Evolutionary conservation across 2,888 invertebrate genomes (phyloP).

Genomic region (Willowsia nigromaculata): DNA sequence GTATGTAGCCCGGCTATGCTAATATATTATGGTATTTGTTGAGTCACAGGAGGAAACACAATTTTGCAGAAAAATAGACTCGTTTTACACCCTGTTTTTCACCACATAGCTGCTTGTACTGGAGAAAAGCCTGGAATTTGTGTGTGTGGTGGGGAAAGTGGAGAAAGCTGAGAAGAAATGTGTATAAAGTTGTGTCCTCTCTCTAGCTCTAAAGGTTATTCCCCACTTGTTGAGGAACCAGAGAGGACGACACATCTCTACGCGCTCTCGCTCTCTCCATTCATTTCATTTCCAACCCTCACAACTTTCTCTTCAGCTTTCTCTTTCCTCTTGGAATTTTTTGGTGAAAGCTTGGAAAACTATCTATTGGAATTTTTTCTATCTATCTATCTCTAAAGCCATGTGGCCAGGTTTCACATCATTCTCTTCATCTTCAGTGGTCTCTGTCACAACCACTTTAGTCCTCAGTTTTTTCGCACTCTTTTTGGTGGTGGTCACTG

Average conservation of each 20-base stretch:
- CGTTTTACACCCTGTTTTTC: too few species aligned
- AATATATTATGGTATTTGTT: too few species aligned
- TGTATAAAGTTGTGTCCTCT: conserved; percentile 26
- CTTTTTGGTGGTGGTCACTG: conserved; percentile 15
- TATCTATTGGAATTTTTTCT: too few species aligned
- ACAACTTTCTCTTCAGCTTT: background rate
- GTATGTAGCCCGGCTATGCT: too few species aligned
- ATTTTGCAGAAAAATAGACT: too few species aligned
- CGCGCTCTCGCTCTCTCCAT: background rate
- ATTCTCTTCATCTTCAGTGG: too few species aligned
- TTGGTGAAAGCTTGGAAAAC: too few species aligned
- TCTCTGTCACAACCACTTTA: background rate
- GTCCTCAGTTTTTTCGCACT: background rate
- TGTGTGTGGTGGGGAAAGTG: background rate
- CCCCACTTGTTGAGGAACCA: conserved; percentile 74
- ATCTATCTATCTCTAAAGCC: too few species aligned
- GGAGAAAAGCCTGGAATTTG: background rate
- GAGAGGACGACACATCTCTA: conserved; percentile 24
- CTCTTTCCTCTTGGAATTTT: too few species aligned
- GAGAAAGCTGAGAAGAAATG: too few species aligned
- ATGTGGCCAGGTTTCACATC: too few species aligned
- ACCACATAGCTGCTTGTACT: background rate
- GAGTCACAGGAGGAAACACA: too few species aligned
- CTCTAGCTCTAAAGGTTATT: conserved; percentile 13
- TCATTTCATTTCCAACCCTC: background rate